Percentiles rank a stretch among this genome's conserved stretches.
Conservation (phyloP, 2,797 vertebrate genomes). For the Acanthiza pusilla region DNA sequence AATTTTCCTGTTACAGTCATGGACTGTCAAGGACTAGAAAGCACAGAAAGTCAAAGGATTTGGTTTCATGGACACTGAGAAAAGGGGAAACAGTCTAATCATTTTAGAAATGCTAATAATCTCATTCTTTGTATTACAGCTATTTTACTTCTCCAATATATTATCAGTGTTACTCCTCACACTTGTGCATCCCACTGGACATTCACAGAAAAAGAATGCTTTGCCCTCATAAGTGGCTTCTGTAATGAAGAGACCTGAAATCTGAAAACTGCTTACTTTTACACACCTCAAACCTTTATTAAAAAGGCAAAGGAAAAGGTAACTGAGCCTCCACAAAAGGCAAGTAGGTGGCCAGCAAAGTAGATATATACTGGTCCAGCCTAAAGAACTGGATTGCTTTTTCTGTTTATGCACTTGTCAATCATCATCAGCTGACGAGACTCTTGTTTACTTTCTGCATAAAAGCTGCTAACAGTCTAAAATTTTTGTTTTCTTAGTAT, state of each 20-base stretch:
- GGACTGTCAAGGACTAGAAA: background rate
- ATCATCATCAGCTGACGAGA: background rate
- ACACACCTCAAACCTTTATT: background rate
- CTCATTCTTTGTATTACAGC: background rate
- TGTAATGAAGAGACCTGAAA: background rate
- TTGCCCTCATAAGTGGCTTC: background rate
- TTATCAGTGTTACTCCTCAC: background rate
- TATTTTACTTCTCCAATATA: background rate
- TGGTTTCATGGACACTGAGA: background rate
- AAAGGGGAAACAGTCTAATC: background rate
- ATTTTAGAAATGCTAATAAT: background rate
- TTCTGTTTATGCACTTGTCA: background rate
- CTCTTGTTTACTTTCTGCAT: background rate
- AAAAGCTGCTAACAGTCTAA: background rate
- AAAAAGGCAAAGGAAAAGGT: background rate
- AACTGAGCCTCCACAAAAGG: background rate
- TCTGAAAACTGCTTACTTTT: background rate
- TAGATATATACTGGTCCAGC: background rate
- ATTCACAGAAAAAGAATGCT: background rate
- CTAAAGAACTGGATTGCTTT: background rate
- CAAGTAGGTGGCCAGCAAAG: background rate
- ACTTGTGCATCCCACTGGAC: background rate
- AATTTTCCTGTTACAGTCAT: background rate
- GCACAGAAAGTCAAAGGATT: background rate
- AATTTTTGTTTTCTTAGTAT: fast-evolving